A percentile compares a stretch with the other conserved stretches of the same genome.
Conservation (phyloP, 2,888 invertebrate genomes). For the Nudaria mundana region DNA sequence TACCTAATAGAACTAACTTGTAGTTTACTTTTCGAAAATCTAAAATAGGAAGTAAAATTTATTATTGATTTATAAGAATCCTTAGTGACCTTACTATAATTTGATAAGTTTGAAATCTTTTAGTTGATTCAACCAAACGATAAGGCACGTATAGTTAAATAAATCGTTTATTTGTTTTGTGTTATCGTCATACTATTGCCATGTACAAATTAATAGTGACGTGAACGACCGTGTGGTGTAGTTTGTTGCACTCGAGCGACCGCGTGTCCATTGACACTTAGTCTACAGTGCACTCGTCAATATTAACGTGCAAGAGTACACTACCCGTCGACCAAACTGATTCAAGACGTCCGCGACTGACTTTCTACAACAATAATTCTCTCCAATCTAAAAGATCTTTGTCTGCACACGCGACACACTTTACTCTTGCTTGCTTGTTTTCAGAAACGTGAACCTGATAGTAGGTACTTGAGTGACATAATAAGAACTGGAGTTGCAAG, state of each 20-base stretch:
- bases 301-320: slow-evolving; percentile 25
- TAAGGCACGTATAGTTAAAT: slow-evolving; percentile 8
- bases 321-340: slow-evolving; percentile 11
- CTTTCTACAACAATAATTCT: slow-evolving; percentile 78
- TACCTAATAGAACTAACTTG: too few species aligned
- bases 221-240: slow-evolving; percentile 55
- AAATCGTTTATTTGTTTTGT: slow-evolving; percentile 16
- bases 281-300: slow-evolving; percentile 42
- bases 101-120: background rate
- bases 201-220: slow-evolving; percentile 55
- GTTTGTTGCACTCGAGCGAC: slow-evolving; percentile 63
- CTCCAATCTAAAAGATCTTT: slow-evolving; percentile 76
- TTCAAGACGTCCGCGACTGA: slow-evolving; percentile 31
- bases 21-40: too few species aligned
- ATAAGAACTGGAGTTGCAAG: too few species aligned
- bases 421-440: slow-evolving; percentile 58
- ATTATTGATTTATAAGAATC: too few species aligned
- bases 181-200: slow-evolving; percentile 40
- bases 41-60: too few species aligned
- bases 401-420: slow-evolving; percentile 70
- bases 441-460: slow-evolving; percentile 18
- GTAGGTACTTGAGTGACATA: too few species aligned
- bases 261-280: slow-evolving; percentile 67
- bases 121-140: background rate
- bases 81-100: too few species aligned